Evolutionary conservation across 2,113 vertebrate genomes (phyloP).

Genomic region (Thalassarche chlororhynchos): DNA sequence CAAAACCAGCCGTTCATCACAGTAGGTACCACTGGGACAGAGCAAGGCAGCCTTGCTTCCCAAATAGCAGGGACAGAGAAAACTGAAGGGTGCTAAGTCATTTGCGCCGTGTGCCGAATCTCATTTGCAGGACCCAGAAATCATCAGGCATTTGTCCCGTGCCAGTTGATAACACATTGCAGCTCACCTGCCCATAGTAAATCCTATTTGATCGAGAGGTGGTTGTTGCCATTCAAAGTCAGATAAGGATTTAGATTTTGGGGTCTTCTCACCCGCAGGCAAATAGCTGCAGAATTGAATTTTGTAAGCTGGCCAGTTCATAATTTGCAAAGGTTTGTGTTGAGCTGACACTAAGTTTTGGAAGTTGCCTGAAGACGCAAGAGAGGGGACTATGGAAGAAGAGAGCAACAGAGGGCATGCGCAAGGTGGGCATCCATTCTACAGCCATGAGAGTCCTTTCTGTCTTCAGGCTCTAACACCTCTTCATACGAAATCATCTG

Average conservation of each 20-base stretch:
- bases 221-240: neutral
- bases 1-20: neutral
- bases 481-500: neutral
- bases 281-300: neutral
- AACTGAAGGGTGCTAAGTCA: neutral
- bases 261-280: neutral
- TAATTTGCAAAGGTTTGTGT: neutral
- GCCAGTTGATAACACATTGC: neutral
- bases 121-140: neutral
- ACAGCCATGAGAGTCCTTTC: neutral
- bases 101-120: neutral
- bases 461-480: neutral
- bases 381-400: neutral
- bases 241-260: neutral
- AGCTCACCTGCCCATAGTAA: neutral
- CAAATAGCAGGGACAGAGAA: neutral
- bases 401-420: neutral
- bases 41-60: neutral
- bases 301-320: neutral
- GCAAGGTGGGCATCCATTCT: neutral
- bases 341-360: neutral
- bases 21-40: neutral
- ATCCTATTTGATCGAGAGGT: neutral
- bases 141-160: fast-evolving
- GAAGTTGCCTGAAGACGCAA: neutral